Evolutionary conservation across 2,888 invertebrate genomes (phyloP).

Genomic region (Drosophila paucipuncta): DNA sequence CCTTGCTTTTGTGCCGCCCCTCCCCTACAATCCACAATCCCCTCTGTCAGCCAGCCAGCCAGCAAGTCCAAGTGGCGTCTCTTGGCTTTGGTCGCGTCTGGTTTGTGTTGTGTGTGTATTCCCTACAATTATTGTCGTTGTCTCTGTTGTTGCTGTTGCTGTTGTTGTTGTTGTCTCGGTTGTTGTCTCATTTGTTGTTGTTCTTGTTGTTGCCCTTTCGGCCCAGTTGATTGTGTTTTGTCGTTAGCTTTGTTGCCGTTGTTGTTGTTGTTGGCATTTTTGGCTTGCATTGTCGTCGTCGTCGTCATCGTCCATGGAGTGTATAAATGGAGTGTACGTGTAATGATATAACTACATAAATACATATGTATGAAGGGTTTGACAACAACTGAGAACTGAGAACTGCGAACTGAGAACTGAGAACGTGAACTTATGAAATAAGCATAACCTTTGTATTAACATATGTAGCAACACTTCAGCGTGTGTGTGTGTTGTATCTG

Average conservation of each 20-base stretch:
- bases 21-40: background rate
- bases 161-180: background rate
- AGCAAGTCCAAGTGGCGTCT: conserved; percentile 7
- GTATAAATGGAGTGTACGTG: conserved; percentile 1
- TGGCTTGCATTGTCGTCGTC: background rate
- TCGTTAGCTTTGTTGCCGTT: conserved; percentile 33
- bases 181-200: conserved; percentile 8
- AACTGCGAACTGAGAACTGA: background rate
- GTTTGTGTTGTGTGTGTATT: conserved; percentile 4
- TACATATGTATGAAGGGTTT: background rate
- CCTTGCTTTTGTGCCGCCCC: conserved; percentile 2
- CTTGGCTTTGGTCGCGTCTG: conserved; percentile 25
- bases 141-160: background rate
- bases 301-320: background rate
- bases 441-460: background rate
- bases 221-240: conserved; percentile 62
- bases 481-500: background rate
- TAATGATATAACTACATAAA: background rate
- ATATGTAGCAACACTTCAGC: background rate
- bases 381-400: background rate
- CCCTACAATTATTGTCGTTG: conserved; percentile 23
- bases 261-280: background rate
- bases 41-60: background rate
- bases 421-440: background rate
- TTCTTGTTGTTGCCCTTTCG: conserved; percentile 30